phyloP scores from a whole-genome alignment of 2,888 invertebrate genomes.

The Yponomeuta cagnagella region DNA sequence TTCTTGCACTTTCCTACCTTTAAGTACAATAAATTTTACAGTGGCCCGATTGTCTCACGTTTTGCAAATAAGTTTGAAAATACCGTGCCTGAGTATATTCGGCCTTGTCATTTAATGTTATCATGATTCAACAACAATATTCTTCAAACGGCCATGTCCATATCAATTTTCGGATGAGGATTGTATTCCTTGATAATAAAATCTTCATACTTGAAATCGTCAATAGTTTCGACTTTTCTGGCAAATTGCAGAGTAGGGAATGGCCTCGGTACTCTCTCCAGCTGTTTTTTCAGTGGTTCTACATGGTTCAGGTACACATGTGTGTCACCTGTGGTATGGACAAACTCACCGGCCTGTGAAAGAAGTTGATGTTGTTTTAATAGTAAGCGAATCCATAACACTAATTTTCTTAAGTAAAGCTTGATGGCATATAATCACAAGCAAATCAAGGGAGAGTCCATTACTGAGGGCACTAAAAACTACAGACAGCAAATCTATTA shows the following conservation, averaged over 20 bases:
- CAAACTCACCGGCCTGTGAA: constrained; percentile 90
- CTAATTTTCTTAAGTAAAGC: not conserved
- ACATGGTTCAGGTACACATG: constrained; percentile 96
- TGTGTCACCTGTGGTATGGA: constrained; percentile 96
- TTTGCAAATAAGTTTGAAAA: too few relatives aligned
- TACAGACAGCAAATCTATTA: too few relatives aligned
- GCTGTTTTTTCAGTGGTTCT: constrained; percentile 86
- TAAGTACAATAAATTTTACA: too few relatives aligned
- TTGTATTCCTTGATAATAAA: constrained; percentile 90
- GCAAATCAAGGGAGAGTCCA: too few relatives aligned
- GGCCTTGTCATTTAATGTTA: too few relatives aligned
- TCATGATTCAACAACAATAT: not conserved
- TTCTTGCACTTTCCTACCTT: too few relatives aligned
- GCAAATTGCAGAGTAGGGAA: constrained; percentile 90
- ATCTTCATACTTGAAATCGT: constrained; percentile 91
- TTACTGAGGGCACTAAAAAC: too few relatives aligned
- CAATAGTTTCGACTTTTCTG: constrained; percentile 83
- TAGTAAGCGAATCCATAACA: not conserved
- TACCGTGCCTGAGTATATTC: too few relatives aligned
- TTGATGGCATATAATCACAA: too few relatives aligned
- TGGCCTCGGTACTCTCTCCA: constrained; percentile 83
- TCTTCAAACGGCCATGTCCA: constrained; percentile 91
- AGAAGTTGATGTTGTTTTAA: not conserved
- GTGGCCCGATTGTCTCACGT: too few relatives aligned
- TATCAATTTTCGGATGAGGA: constrained; percentile 91